Evolutionary conservation across 2,113 vertebrate species (phyloP).

Genomic region (Colistium nudipinnis): DNA sequence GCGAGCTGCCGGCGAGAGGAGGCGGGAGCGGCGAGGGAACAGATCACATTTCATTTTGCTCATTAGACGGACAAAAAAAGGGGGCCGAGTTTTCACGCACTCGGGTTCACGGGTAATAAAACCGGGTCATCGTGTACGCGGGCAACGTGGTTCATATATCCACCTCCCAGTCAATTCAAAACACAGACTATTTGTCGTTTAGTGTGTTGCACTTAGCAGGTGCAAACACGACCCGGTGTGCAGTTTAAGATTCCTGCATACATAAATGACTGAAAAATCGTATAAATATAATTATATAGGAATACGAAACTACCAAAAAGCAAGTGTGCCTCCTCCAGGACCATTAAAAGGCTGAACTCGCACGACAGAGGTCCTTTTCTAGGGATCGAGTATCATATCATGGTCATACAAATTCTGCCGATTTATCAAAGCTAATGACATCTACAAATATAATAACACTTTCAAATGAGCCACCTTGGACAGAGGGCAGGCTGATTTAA

Average conservation of each 20-base stretch:
- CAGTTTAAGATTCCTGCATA: neutral
- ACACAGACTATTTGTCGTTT: too few species aligned
- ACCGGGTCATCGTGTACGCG: neutral
- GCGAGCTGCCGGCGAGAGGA: constrained; percentile 32
- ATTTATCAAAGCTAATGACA: too few species aligned
- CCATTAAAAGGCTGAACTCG: too few species aligned
- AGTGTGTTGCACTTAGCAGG: too few species aligned
- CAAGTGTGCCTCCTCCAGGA: neutral
- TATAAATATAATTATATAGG: neutral
- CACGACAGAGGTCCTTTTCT: too few species aligned
- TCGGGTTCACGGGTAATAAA: neutral
- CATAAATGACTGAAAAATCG: neutral
- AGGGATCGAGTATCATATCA: too few species aligned
- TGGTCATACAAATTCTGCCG: too few species aligned
- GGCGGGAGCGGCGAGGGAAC: constrained; percentile 42
- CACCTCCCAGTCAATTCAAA: too few species aligned
- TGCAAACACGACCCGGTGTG: neutral
- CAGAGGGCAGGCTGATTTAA: too few species aligned
- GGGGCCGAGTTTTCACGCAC: constrained; percentile 18
- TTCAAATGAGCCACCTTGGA: too few species aligned
- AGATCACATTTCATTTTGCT: constrained; percentile 55
- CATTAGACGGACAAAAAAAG: constrained; percentile 42
- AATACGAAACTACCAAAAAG: neutral
- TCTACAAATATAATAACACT: too few species aligned
- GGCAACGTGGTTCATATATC: too few species aligned